Evolutionary conservation across 2,113 vertebrate genomes (phyloP).

Genomic region (Leptocoma aspasia): DNA sequence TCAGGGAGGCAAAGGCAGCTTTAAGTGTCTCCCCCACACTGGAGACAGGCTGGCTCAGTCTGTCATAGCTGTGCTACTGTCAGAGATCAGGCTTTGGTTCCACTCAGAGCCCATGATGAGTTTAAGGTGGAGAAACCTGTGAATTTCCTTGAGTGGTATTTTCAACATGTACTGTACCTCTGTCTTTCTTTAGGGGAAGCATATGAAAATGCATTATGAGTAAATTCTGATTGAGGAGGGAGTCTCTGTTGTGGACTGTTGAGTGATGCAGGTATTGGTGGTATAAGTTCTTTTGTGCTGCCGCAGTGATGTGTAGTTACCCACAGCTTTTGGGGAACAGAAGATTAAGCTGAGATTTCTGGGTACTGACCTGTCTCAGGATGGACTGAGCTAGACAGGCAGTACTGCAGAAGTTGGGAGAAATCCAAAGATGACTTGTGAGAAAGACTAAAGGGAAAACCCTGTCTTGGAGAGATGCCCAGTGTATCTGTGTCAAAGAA

Average conservation of each 20-base stretch:
- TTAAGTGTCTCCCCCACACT: fast-evolving
- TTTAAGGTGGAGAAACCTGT: neutral
- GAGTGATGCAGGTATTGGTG: neutral
- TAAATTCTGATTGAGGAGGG: neutral
- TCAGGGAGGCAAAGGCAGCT: neutral
- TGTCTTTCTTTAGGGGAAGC: neutral
- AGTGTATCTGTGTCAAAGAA: neutral
- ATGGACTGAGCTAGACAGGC: neutral
- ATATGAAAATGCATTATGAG: neutral
- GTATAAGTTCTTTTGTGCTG: neutral
- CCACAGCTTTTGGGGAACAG: neutral
- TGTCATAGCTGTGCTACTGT: neutral
- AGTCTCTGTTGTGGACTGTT: neutral
- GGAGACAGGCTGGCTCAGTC: neutral
- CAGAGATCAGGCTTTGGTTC: neutral
- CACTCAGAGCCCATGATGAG: neutral
- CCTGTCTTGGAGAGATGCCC: neutral
- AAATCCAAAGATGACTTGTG: neutral
- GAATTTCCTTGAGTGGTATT: neutral
- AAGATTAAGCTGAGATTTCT: neutral
- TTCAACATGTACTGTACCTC: neutral
- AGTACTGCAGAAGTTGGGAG: neutral
- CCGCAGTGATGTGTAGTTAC: neutral
- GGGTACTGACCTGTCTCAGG: neutral
- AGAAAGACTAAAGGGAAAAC: neutral